A percentile compares a stretch with the other conserved stretches of the same genome.
phyloP scores from a whole-genome alignment of 1,140 invertebrate species.

The Chymomyza costata region DNA sequence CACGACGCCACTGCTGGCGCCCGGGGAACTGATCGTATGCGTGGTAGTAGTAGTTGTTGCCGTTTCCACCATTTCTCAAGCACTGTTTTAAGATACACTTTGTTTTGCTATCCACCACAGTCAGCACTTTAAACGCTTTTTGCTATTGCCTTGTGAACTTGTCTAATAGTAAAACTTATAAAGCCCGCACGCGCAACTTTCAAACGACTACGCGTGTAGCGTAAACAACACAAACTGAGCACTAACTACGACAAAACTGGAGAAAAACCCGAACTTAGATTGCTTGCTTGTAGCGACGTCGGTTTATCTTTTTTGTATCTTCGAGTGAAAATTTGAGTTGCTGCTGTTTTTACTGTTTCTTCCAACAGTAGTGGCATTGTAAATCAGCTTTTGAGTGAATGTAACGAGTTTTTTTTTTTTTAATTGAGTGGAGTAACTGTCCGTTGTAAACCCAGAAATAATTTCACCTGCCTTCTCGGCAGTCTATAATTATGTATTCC shows the following conservation, averaged over 20 bases:
- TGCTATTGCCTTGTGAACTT: slow-evolving; percentile 1
- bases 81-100: no score
- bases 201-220: no score
- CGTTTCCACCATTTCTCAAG: slow-evolving; percentile 59
- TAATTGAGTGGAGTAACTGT: background rate
- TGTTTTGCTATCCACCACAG: slow-evolving; percentile 5
- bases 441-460: no score
- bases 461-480: no score
- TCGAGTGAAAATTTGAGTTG: background rate
- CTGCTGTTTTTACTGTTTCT: background rate
- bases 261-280: no score
- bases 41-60: slow-evolving; percentile 64
- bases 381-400: background rate
- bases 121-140: background rate
- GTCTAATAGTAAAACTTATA: no score
- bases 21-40: slow-evolving; percentile 31
- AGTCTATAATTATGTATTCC: no score
- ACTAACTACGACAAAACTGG: no score
- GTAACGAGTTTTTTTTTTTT: background rate
- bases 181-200: slow-evolving; percentile 26
- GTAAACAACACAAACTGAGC: no score
- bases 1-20: slow-evolving; percentile 3
- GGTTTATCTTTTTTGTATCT: background rate
- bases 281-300: background rate
- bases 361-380: background rate